Base-by-base conservation (phyloP, 1,140 invertebrate genomes). In the Mizuhopecten yessoensis region DNA sequence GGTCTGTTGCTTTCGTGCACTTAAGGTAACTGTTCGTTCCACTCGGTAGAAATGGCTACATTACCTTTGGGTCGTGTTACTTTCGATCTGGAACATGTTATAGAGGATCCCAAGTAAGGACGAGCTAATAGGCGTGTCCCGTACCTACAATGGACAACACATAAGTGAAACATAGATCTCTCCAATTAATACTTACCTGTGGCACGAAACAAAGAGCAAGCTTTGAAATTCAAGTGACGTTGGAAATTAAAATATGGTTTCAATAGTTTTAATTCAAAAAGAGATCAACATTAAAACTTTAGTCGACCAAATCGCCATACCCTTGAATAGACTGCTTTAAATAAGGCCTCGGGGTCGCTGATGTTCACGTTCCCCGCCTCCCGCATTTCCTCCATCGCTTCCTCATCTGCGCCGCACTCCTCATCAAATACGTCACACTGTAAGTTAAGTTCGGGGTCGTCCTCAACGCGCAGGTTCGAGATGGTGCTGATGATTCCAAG, bases 91-190 rank as follows among this genome's bases (percentile, higher is more conserved):
- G 87, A 99, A 97, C 87, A 99, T 96, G 96, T 99, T 98, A 96
- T 99, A 99, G 3, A 99, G 97, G 87, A 99, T 98, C 94, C 98
- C 98, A n/a, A 99, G 97, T 95, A 99, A 99, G 7, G 98, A 98
- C 87, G 98, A 98, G 96, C 99, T 98, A 97, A 99, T 98, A 1
- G 99, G 98, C 39, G 98, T 99, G 94, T 99, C 98, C 34, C 98
- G 97, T 87, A 99, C 98, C 98, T 99, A 95, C 20, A 93, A 39
- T 39, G 36, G 5, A 7, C 36, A 39, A n/a, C n/a, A n/a, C n/a
- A n/a, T n/a, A n/a, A n/a, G n/a, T n/a, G n/a, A n/a, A n/a, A n/a
- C n/a, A n/a, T n/a, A n/a, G n/a, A n/a, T n/a, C n/a, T n/a, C n/a
- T n/a, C n/a, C n/a, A n/a, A n/a, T n/a, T n/a, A n/a, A n/a, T n/a